Evolutionary conservation across 2,113 vertebrate species (phyloP), one percentile per base, ranked within the genome.

Genomic region (Aphelocoma coerulescens): DNA sequence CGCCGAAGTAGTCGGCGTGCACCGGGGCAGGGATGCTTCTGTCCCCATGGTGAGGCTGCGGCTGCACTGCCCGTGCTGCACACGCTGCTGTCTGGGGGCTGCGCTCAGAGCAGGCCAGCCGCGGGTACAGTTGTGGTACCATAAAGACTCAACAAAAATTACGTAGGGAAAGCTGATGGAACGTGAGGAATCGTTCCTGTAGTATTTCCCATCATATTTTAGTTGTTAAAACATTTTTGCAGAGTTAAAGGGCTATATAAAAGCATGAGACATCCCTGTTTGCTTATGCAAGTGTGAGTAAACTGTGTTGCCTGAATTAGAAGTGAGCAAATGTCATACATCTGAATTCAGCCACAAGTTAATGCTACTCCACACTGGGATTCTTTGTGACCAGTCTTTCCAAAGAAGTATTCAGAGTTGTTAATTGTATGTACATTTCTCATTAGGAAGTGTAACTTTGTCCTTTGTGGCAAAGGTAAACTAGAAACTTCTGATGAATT

Each of bases 101-200:
- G 78, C 3, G 16, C 10, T 55, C 27, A 2, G 27, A 1, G 23
- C 74, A 32, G 75, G 86, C 86, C 69, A 2, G 1, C 46, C 3
- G 20, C 3, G 16, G 43, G 14, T 15, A 4, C 37, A 4, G 78
- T 1, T 11, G 65, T 10, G 62, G 4, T 15, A 2, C 16, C 15
- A 0, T 5, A 21, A 33, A 55, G 27, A 11, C 15, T 1, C 46
- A 5, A 4, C 4, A 13, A 32, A 57, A 62, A 35, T 19, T 43
- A 2, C 0, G 0, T 12, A 5, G 72, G 32, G 49, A 61, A 54
- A 71, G 43, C n/a, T 35, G 49, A 6, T n/a, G 43, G 52, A 51
- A 27, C 1, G 1, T 1, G n/a, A 20, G 35, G 54, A 27, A 2
- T 69, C 14, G 4, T 44, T 54, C 63, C 44, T 22, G 0, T 26